Conservation (phyloP, 2,797 vertebrate species). For the Sternotherus odoratus region DNA sequence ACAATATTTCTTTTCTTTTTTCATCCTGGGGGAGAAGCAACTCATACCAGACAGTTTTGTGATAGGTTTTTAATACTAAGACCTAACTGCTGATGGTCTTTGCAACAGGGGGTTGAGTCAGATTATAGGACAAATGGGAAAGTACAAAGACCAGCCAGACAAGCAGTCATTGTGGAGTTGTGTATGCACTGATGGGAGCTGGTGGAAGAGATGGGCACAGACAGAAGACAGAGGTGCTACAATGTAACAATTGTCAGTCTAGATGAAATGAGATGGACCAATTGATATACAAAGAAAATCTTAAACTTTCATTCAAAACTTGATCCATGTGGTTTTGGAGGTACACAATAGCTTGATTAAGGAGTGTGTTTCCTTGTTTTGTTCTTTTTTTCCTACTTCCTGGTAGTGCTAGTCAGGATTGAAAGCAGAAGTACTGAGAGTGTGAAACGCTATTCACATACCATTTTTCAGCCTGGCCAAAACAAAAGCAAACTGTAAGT, state of each 20-base stretch:
- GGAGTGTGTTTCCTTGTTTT: neutral
- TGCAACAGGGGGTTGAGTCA: neutral
- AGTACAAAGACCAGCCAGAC: rapidly evolving
- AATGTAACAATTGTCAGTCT: neutral
- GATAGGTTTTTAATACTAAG: neutral
- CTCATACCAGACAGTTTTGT: neutral
- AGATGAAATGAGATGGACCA: neutral
- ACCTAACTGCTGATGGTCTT: neutral
- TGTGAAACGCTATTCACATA: neutral
- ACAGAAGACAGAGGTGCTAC: neutral
- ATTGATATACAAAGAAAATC: neutral
- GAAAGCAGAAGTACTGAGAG: neutral
- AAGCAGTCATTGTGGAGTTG: neutral
- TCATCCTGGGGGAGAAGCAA: neutral
- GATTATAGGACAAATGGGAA: neutral
- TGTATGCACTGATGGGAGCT: neutral
- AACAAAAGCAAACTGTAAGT: neutral
- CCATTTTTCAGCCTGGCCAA: neutral
- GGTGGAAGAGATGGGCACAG: neutral
- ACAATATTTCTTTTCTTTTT: neutral
- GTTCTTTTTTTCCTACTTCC: neutral
- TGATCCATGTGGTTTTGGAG: neutral
- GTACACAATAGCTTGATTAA: neutral
- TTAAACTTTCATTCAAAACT: neutral
- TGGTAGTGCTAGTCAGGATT: neutral